Conservation (phyloP, 2,797 vertebrate species). For the Heterohyrax brucei region DNA sequence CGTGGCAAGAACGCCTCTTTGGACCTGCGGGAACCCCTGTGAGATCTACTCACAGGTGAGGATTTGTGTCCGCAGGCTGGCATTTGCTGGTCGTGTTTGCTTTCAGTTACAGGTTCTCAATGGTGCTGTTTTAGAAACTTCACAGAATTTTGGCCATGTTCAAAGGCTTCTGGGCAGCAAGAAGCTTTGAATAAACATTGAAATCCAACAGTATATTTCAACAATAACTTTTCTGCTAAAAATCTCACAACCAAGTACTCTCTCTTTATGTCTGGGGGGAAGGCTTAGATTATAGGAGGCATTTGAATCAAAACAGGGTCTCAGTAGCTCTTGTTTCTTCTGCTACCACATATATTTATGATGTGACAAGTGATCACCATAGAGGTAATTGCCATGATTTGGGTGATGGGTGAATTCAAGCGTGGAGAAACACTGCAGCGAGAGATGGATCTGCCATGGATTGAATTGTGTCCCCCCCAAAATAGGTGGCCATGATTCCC, state of each 20-base stretch:
- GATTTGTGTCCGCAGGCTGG: slow-evolving; percentile 31
- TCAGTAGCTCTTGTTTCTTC: slow-evolving; percentile 54
- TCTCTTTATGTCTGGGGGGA: slow-evolving; percentile 7
- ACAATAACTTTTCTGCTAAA: slow-evolving; percentile 55
- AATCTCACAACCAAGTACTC: slow-evolving; percentile 54
- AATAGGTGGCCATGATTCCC: no score
- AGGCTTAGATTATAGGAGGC: neutral
- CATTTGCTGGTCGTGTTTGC: neutral
- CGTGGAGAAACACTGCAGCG: slow-evolving; percentile 72
- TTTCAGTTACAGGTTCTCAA: neutral
- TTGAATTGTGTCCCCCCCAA: no score
- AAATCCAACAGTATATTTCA: slow-evolving; percentile 71
- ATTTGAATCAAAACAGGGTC: neutral
- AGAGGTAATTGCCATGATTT: slow-evolving; percentile 67
- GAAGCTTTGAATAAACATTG: slow-evolving; percentile 54
- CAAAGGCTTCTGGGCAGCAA: slow-evolving; percentile 13
- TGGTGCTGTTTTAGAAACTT: slow-evolving; percentile 46
- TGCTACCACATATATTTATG: slow-evolving; percentile 44
- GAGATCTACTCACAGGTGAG: neutral
- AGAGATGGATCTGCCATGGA: slow-evolving; percentile 30
- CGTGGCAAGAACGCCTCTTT: slow-evolving; percentile 39
- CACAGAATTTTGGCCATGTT: slow-evolving; percentile 37
- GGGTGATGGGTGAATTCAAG: slow-evolving; percentile 81
- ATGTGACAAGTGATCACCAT: slow-evolving; percentile 77
- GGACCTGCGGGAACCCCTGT: neutral